phyloP scores from a whole-genome alignment of 2,888 invertebrate genomes.

The Caenorhabditis uteleia region DNA sequence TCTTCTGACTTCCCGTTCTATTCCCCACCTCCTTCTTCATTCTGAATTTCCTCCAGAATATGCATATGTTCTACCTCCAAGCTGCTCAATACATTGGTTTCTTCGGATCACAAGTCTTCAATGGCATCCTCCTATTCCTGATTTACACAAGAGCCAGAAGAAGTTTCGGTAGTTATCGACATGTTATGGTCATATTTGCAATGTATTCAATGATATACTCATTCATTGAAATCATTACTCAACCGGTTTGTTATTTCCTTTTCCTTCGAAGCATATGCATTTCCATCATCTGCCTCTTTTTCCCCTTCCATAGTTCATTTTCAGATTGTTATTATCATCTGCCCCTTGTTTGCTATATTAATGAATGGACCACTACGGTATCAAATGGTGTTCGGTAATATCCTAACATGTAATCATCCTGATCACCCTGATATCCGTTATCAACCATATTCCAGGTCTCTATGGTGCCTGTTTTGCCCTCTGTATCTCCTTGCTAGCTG shows the following conservation, averaged over 20 bases:
- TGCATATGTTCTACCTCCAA: too few relatives aligned
- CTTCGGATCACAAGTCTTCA: neutral
- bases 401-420: too few relatives aligned
- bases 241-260: neutral
- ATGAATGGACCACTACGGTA: slow-evolving; percentile 11
- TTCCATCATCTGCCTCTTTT: too few relatives aligned
- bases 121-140: neutral
- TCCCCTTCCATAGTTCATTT: too few relatives aligned
- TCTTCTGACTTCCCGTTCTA: too few relatives aligned
- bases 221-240: neutral
- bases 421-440: too few relatives aligned
- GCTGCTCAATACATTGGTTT: too few relatives aligned
- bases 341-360: slow-evolving; percentile 10
- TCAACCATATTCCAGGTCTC: too few relatives aligned
- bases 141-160: neutral
- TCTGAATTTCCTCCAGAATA: too few relatives aligned
- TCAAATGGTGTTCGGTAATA: slow-evolving; percentile 5
- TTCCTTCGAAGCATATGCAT: slow-evolving; percentile 6
- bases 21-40: too few relatives aligned
- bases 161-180: neutral
- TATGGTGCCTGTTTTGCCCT: slow-evolving; percentile 25
- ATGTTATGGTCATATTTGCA: neutral
- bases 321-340: slow-evolving; percentile 16
- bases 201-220: neutral
- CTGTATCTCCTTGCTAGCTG: slow-evolving; percentile 15